A percentile compares a stretch with the other conserved stretches of the same genome.
Evolutionary conservation across 2,113 vertebrate species (phyloP).

Genomic region (Colaptes auratus): DNA sequence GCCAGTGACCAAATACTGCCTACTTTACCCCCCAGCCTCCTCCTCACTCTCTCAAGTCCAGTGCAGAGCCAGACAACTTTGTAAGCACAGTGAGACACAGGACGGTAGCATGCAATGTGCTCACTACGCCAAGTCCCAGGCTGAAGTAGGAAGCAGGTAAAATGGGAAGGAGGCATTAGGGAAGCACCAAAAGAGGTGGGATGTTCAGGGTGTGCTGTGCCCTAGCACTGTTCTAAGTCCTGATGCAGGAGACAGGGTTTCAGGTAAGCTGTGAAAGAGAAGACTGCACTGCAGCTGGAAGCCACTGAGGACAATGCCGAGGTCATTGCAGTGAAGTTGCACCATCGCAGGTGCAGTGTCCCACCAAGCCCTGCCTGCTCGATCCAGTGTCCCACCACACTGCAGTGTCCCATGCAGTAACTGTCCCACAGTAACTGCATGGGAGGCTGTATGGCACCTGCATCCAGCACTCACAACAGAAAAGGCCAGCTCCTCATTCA

Average conservation of each 20-base stretch:
- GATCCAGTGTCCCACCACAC: no score
- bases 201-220: neutral
- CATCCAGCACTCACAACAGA: neutral
- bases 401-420: neutral
- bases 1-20: neutral
- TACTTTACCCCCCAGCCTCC: neutral
- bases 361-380: no score
- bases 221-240: neutral
- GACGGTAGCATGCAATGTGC: neutral
- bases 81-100: neutral
- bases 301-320: neutral
- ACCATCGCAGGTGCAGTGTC: neutral
- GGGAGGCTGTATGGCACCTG: rapidly evolving
- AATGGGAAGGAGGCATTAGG: neutral
- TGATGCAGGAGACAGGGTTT: neutral
- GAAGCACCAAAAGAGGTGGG: neutral
- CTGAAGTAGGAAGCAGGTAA: neutral
- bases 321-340: neutral
- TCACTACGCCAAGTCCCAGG: neutral
- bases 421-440: neutral
- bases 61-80: neutral
- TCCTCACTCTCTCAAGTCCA: neutral
- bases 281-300: conserved; percentile 26
- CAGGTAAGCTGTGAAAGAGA: neutral
- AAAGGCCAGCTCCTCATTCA: neutral